Conservation (phyloP, 2,888 invertebrate genomes). For the Pandemis cinnamomeana region DNA sequence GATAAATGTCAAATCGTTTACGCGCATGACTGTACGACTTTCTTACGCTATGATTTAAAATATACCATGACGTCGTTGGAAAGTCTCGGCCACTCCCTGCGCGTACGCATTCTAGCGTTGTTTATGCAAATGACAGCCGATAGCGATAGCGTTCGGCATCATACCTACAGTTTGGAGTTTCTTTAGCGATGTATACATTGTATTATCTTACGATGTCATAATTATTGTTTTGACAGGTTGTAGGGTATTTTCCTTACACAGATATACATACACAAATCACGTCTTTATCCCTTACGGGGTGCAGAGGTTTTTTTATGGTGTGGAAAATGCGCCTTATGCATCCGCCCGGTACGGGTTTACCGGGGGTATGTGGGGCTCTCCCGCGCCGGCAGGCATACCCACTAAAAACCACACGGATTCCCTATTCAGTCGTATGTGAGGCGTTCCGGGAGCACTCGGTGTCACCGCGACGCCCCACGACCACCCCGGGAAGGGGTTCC, state of each 20-base stretch:
- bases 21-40: background rate
- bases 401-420: too few species aligned
- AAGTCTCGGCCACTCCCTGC: slow-evolving; percentile 31
- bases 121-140: slow-evolving; percentile 41
- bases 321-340: too few species aligned
- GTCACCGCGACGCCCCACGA: too few species aligned
- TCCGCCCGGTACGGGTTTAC: too few species aligned
- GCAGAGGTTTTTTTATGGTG: too few species aligned
- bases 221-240: background rate
- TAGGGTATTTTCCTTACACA: background rate
- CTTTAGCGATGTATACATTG: background rate
- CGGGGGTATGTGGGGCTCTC: too few species aligned
- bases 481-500: too few species aligned
- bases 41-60: background rate
- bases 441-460: too few species aligned
- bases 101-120: slow-evolving; percentile 22
- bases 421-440: too few species aligned
- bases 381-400: too few species aligned
- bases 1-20: background rate
- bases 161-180: slow-evolving; percentile 5
- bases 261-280: too few species aligned
- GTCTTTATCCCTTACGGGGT: too few species aligned
- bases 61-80: slow-evolving; percentile 23
- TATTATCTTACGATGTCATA: background rate
- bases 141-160: slow-evolving; percentile 33